Conservation (phyloP, 2,113 vertebrate species). For the Crypturellus undulatus region DNA sequence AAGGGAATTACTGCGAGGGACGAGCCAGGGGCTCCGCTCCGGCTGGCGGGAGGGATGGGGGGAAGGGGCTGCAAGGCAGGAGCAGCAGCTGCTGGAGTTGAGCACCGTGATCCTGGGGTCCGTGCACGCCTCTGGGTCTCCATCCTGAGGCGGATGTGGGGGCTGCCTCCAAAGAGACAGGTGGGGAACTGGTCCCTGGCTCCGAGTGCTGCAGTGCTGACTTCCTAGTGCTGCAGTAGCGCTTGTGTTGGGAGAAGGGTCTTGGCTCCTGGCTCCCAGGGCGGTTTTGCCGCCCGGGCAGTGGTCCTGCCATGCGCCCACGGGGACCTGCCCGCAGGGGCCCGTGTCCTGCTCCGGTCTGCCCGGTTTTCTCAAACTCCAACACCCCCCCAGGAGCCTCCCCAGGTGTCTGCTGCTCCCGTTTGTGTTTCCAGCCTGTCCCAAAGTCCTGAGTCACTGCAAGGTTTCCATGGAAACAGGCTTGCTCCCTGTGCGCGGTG, state of each 20-base stretch:
- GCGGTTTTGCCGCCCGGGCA: rapidly evolving
- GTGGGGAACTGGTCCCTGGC: neutral
- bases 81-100: neutral
- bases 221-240: constrained; percentile 13
- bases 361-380: neutral
- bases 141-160: neutral
- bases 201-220: neutral
- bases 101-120: neutral
- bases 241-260: neutral
- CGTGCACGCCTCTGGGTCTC: rapidly evolving
- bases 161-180: neutral
- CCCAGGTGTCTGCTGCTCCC: constrained; percentile 64
- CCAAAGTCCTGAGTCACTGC: constrained; percentile 85
- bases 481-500: constrained; percentile 72
- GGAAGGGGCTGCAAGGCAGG: neutral
- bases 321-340: rapidly evolving
- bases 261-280: rapidly evolving
- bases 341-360: neutral
- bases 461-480: constrained; percentile 85
- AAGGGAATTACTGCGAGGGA: neutral
- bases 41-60: no score
- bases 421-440: constrained; percentile 80
- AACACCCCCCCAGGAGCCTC: neutral
- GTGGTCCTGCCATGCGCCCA: neutral
- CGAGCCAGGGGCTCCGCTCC: neutral